Conservation (phyloP, 2,113 vertebrate species). For the Muntiacus reevesi region DNA sequence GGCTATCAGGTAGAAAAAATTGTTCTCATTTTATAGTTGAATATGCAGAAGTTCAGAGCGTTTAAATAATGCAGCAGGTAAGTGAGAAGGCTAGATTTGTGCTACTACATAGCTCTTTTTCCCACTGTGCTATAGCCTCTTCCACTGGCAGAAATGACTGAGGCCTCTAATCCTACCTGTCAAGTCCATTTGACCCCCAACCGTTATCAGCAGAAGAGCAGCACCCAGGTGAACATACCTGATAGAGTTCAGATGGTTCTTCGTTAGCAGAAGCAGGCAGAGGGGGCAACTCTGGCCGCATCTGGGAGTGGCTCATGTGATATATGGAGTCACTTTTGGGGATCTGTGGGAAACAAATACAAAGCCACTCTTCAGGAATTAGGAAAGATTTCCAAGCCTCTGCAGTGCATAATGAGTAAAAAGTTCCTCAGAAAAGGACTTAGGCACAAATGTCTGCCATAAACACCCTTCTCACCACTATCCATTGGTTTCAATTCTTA, state of each 20-base stretch:
- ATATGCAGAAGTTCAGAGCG: not conserved
- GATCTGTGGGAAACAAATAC: slow-evolving; percentile 63
- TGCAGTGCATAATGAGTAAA: not conserved
- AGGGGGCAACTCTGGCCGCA: slow-evolving; percentile 63
- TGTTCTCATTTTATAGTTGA: not conserved
- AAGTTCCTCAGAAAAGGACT: not conserved
- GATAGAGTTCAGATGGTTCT: slow-evolving; percentile 78
- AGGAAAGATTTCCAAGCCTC: not conserved
- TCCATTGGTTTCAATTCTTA: not conserved
- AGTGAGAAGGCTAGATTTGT: not conserved
- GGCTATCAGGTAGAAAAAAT: not conserved
- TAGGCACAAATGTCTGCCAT: not conserved
- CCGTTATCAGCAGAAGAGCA: not conserved
- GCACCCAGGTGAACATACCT: slow-evolving; percentile 76
- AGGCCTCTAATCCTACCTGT: not conserved
- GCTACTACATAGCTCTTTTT: not conserved
- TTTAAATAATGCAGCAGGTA: not conserved
- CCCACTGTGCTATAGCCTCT: not conserved
- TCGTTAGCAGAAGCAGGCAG: slow-evolving; percentile 46
- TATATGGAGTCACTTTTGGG: slow-evolving; percentile 68
- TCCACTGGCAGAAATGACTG: not conserved
- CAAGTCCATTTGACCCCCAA: not conserved
- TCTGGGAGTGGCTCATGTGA: slow-evolving; percentile 78
- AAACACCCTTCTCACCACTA: not conserved
- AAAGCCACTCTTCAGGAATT: slow-evolving; percentile 29